Evolutionary conservation across 2,797 vertebrate species (phyloP), one percentile per base, ranked within the genome.

Genomic region (Potorous gilbertii): DNA sequence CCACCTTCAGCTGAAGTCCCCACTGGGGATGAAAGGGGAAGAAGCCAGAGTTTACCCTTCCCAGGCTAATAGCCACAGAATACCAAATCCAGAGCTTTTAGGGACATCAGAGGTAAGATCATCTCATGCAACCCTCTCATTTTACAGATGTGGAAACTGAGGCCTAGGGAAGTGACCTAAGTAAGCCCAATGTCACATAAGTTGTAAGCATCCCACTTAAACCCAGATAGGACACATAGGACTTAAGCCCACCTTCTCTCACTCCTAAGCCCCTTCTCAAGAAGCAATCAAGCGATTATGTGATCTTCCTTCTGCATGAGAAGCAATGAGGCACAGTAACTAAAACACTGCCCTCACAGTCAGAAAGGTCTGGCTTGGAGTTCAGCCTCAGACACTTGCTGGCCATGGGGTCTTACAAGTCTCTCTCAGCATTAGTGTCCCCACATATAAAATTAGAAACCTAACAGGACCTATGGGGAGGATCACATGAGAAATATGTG

Each of bases 371-470:
- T 9, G 21, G 9, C 46, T 90, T 94, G 54, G 81, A 55, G 56
- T 92, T 11, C 31, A 54, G 56, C 4, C n/a, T 8, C 24, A 46
- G 55, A 46, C 55, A 81, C 1, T 54, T 55, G n/a, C 11, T 21
- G 5, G 50, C 46, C 50, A 91, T 12, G 29, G 55, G 52, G 14
- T 24, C 18, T 24, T 66, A 54, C 89, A 62, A 12, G 5, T 94
- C 34, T 52, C 31, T 59, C 24, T 34, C 59, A 62, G 50, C 81
- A 34, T 93, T 90, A 94, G 54, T 95, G 52, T 91, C 90, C 31
- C 50, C 52, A 55, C n/a, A 29, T 18, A n/a, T 40, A 74, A 74
- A 21, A n/a, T 74, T 5, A 74, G 66, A 46, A 81, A 0, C 24
- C 40, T 46, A 10, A 24, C 40, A 81, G 74, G 74, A 24, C 40